Base-by-base conservation (phyloP, 1,140 invertebrate genomes). In the Drosophila bipectinata region DNA sequence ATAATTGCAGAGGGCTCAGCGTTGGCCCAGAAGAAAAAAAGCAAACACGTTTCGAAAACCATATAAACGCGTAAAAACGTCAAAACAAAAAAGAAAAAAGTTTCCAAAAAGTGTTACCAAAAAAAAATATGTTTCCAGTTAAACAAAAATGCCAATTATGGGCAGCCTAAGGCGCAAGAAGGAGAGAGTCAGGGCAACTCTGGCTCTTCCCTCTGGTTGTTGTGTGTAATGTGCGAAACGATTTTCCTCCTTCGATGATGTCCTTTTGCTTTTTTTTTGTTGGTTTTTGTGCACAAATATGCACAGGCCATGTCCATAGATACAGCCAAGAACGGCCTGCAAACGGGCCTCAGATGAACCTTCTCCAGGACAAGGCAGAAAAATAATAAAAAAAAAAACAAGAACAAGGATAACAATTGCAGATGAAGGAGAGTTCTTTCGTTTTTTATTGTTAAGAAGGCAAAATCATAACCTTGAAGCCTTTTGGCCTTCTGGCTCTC, bases 381-480 rank as follows among this genome's bases (percentile, higher is more conserved):
- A 30, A 49, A 32, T 9, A 21, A 28, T 30, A 59, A 12, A 26
- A 28, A 28, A 28, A 28, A 28, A 28, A 28, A 6, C 26, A 28
- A 28, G 26, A 28, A 28, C 26, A 28, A 28, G 26, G 26, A 28
- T 6, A 28, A 39, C 24, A 52, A 10, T 28, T 34, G 18, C 51
- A 39, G 52, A 48, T 69, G 67, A 37, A 64, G 51, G 51, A 39
- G 53, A 55, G 26, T 49, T 64, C 52, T 15, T 63, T 28, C 4
- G 4, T 5, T 28, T 37, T 37, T 37, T 4, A 3, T 8, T 32
- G 32, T 8, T 37, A 28, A 28, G 34, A 39, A 67, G 51, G 37
- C 45, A 83, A 44, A 71, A 78, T 74, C 68, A 72, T 79, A 83
- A 84, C 81, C 80, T 84, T 84, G 80, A 84, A 79, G 72, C 72